Evolutionary conservation across 2,797 vertebrate genomes (phyloP).

Genomic region (Dromococcyx pavoninus): DNA sequence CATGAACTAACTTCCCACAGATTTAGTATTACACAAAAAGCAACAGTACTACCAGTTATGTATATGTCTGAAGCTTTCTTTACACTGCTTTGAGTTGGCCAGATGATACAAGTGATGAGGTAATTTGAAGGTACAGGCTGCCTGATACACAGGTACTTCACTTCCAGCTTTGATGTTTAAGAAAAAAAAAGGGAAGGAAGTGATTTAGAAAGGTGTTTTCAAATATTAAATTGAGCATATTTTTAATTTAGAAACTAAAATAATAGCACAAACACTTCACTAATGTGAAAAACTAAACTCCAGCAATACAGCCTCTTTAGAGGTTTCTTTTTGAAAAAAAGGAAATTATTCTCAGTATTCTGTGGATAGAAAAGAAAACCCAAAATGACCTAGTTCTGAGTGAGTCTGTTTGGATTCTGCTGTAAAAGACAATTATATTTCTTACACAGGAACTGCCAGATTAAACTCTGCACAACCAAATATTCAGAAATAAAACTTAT

Average conservation of each 20-base stretch:
- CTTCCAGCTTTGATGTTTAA: not conserved
- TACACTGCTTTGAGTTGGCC: not conserved
- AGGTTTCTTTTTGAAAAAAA: not conserved
- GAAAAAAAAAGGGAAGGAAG: not conserved
- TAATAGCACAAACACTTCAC: not conserved
- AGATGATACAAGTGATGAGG: not conserved
- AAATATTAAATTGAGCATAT: not conserved
- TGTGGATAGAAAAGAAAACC: not conserved
- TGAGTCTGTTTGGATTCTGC: not conserved
- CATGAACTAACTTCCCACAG: not conserved
- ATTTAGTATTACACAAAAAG: not conserved
- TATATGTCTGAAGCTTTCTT: not conserved
- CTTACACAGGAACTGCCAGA: not conserved
- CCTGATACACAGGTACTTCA: not conserved
- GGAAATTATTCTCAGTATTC: not conserved
- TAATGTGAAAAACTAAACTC: constrained; percentile 3
- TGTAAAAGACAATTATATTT: constrained; percentile 19
- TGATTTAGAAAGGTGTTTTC: not conserved
- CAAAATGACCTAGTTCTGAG: not conserved
- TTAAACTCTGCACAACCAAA: constrained; percentile 46
- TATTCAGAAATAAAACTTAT: constrained; percentile 41
- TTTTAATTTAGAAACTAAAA: not conserved
- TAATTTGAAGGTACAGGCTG: not conserved
- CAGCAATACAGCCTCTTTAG: constrained; percentile 2
- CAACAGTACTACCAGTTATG: not conserved